Evolutionary conservation across 2,113 vertebrate species (phyloP).

Genomic region (Callithrix jacchus): DNA sequence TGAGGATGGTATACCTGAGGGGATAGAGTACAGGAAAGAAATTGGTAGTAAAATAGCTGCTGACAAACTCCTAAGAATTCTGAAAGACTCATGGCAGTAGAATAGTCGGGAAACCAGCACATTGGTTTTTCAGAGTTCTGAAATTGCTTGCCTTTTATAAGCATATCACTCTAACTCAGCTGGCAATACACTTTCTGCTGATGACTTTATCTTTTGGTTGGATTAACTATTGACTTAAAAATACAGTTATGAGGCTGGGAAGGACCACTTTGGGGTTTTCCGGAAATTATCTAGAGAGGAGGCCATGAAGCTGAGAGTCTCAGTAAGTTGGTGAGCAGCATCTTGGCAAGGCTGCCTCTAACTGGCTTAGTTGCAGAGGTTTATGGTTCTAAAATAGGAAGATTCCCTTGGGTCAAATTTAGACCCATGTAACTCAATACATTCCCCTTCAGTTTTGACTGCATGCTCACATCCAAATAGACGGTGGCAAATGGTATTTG

Average conservation of each 20-base stretch:
- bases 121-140: slow-evolving; percentile 37
- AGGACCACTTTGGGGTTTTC: background rate
- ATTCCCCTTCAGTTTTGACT: slow-evolving; percentile 8
- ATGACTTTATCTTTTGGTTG: slow-evolving; percentile 32
- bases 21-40: background rate
- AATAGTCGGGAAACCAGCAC: slow-evolving; percentile 20
- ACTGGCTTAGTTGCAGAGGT: slow-evolving; percentile 17
- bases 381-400: background rate
- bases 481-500: background rate
- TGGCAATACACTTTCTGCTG: slow-evolving; percentile 24
- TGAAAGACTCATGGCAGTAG: background rate
- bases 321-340: background rate
- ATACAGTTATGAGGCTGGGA: slow-evolving; percentile 33
- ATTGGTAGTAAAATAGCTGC: slow-evolving; percentile 17
- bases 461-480: background rate
- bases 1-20: background rate
- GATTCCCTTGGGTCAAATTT: background rate
- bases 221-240: slow-evolving; percentile 48
- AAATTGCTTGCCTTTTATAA: slow-evolving; percentile 51
- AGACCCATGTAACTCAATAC: background rate
- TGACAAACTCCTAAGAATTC: slow-evolving; percentile 3
- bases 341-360: background rate
- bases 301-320: background rate
- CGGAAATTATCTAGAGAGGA: background rate
- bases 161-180: slow-evolving; percentile 22